Base-by-base conservation (phyloP, 2,113 vertebrate species). In the Sapajus apella region DNA sequence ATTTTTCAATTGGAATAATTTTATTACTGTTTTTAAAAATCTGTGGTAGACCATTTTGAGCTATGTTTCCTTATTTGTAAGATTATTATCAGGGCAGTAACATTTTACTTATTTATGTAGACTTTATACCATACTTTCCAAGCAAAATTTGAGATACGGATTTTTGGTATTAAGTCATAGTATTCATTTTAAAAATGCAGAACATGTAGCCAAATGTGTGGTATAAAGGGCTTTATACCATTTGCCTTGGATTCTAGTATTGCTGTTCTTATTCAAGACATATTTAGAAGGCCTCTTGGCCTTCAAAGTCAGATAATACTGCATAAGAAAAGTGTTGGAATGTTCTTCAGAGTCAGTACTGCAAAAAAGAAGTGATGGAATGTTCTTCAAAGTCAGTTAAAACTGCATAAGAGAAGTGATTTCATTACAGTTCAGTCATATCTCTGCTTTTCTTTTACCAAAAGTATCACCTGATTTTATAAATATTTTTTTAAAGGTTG, bases 1-100 rank as follows among this genome's bases (percentile, higher is more conserved):
- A 35, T 88, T 97, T 96, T 86, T 52, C 8, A 73, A 40, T 27
- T 94, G 50, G 10, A 81, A 89, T 96, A 73, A 72, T 94, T 96
- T 52, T 17, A 37, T 82, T 94, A 27, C 14, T 79, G 18, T 79
- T 82, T 73, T 50, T 72, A 75, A 14, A 76, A 94, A 70, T 2
- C 14, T 84, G 1, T 77, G 37, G 47, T 95, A 77, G 56, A 72
- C 25, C 45, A 2, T 70, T 61, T 68, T 43, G 81, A 83, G 5
- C 72, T 97, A 76, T 30, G 0, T 30, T 89, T 89, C 5, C 13
- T 80, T 89, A 50, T 87, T 45, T 76, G 3, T 47, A 81, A 92
- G 14, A 68, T 88, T 16, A 32, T 50, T 73, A 81, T 88, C n/a
- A 91, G 20, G 93, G 23, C 56, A 82, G 23, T 55, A 37, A 90